Conservation (phyloP, 2,113 vertebrate species). For the Rhinichthys klamathensis region DNA sequence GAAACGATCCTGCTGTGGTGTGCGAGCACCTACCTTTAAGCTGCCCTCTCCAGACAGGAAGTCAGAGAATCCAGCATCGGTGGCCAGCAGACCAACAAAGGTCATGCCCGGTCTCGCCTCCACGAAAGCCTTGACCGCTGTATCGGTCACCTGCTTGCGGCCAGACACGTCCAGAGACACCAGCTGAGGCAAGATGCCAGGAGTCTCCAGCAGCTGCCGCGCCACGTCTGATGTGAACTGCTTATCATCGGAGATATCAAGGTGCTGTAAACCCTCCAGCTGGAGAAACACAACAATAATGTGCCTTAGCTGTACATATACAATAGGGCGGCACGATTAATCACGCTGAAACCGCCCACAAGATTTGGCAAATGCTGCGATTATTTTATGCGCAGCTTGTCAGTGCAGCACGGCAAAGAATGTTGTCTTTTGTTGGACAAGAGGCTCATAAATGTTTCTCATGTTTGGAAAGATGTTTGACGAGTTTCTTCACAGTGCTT, state of each 20-base stretch:
- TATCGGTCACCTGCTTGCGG: conserved; percentile 93
- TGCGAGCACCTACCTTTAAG: conserved; percentile 82
- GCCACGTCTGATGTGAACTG: conserved; percentile 99
- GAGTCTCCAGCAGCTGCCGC: conserved; percentile 89
- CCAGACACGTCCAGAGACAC: conserved; percentile 95
- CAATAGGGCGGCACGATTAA: too few species aligned
- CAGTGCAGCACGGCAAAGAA: too few species aligned
- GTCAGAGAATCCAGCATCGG: conserved; percentile 94
- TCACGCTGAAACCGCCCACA: too few species aligned
- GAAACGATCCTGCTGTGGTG: not conserved
- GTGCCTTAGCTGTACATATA: not conserved
- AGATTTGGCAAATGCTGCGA: too few species aligned
- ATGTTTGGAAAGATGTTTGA: too few species aligned
- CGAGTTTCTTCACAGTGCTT: too few species aligned
- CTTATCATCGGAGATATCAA: conserved; percentile 98
- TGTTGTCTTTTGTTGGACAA: too few species aligned
- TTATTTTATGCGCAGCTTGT: too few species aligned
- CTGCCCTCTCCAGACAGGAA: conserved; percentile 92
- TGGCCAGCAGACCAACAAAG: conserved; percentile 94
- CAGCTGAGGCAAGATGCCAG: conserved; percentile 87
- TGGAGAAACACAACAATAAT: conserved; percentile 62
- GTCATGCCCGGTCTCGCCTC: conserved; percentile 94
- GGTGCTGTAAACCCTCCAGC: conserved; percentile 87
- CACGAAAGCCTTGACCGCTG: conserved; percentile 88
- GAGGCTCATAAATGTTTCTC: too few species aligned